Percentiles rank a stretch among this genome's conserved stretches.
Evolutionary conservation across 2,797 vertebrate genomes (phyloP).

Genomic region (Periparus ater): DNA sequence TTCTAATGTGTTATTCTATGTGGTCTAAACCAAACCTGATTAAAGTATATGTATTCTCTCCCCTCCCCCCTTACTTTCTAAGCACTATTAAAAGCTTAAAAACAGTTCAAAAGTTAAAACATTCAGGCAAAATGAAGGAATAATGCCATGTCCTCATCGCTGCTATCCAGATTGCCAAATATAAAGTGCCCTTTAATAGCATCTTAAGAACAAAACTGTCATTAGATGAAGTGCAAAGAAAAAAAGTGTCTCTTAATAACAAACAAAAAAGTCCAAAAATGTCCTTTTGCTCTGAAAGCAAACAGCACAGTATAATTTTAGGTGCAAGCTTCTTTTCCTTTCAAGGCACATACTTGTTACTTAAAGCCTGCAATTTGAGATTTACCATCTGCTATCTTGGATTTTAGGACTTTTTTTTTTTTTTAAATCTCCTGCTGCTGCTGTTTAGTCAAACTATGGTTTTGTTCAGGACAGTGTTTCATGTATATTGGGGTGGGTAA

Average conservation of each 20-base stretch:
- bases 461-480: neutral
- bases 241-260: neutral
- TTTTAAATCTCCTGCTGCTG: neutral
- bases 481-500: neutral
- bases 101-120: constrained; percentile 1
- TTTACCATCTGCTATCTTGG: constrained; percentile 56
- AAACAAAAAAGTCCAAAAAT: neutral
- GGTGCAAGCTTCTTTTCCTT: constrained; percentile 40
- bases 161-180: constrained; percentile 45
- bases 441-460: neutral
- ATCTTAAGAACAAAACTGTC: constrained; percentile 51
- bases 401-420: neutral
- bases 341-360: constrained; percentile 54
- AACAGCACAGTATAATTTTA: constrained; percentile 51
- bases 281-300: constrained; percentile 44
- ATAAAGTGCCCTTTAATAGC: constrained; percentile 52
- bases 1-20: constrained; percentile 77
- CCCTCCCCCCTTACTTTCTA: constrained; percentile 59
- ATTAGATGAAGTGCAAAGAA: constrained; percentile 37
- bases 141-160: constrained; percentile 22
- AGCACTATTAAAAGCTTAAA: constrained; percentile 68
- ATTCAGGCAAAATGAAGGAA: constrained; percentile 56
- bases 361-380: constrained; percentile 54
- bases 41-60: constrained; percentile 66
- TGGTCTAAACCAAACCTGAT: constrained; percentile 69